Base-by-base conservation (phyloP, 1,140 invertebrate genomes). In the Dinothrombium tinctorium region DNA sequence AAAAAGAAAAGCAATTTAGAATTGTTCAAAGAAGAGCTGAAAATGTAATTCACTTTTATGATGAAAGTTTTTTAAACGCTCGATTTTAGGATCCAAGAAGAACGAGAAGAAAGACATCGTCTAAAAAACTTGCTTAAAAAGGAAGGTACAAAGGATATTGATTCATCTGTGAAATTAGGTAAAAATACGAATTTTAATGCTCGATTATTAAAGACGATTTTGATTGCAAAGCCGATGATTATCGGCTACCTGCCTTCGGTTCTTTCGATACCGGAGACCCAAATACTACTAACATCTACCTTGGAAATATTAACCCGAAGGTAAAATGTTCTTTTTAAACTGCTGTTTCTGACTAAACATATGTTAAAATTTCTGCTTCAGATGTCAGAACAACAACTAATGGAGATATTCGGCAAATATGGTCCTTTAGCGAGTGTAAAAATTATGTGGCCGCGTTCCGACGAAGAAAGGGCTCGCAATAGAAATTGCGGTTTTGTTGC, bases 391-490 rank as follows among this genome's bases (percentile, higher is more conserved):
- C 78, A 90, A 54, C 81, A 96, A 54, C 59, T 98, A 25, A 92
- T 92, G 76, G 84, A 98, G 63, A 74, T 92, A 47, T 99, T 99
- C 65, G 94, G 92, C 0, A 74, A 80, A 43, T 96, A 77, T 62
- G 92, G 92, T 5, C 90, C 92, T 3, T 62, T 99, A 38, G 92
- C 92, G 4, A 94, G 86, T 56, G 92, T 96, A 31, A 98, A 98
- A 70, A 95, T 99, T 40, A 95, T 99, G 84, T 98, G 89, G 83
- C 92, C 92, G 5, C 66, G 90, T n/a, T 89, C 84, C 1, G 90
- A 98, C 47, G 92, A 98, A 61, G 89, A 96, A 58, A 80, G 87
- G 60, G 73, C 79, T 21, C 63, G 89, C 40, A 84, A 83, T 31
- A 68, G 87, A 36, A 92, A 98, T 58, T 96, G 90, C 64, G 92